phyloP scores from a whole-genome alignment of 2,113 vertebrate species.

The Neotoma lepida region DNA sequence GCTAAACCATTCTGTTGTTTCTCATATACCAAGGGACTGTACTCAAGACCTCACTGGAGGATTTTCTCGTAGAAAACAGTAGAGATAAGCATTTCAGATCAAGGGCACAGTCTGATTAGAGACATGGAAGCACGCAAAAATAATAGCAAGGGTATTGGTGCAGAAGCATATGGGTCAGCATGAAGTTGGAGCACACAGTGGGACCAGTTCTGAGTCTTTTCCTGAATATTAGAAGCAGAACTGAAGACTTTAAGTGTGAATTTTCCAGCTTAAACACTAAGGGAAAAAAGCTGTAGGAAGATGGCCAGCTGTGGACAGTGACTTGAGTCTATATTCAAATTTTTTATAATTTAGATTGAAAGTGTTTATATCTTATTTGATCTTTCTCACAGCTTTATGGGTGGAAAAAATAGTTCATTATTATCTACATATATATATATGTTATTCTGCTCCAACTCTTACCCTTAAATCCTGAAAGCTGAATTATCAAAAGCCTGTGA shows the following conservation, averaged over 20 bases:
- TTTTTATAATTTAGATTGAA: slow-evolving; percentile 1
- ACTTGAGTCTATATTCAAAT: not conserved
- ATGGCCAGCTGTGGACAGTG: not conserved
- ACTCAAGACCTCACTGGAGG: not conserved
- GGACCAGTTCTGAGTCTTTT: not conserved
- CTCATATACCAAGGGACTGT: not conserved
- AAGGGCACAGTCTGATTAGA: not conserved
- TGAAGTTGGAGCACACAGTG: not conserved
- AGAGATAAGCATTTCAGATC: not conserved
- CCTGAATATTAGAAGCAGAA: slow-evolving; percentile 4
- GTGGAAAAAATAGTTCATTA: slow-evolving; percentile 23
- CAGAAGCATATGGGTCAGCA: fast-evolving
- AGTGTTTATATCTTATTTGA: not conserved
- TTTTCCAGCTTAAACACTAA: not conserved
- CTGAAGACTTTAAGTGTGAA: slow-evolving; percentile 11
- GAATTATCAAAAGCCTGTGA: not conserved
- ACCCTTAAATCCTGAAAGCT: not conserved
- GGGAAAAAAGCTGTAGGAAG: not conserved
- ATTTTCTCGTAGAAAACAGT: not conserved
- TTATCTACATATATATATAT: not conserved
- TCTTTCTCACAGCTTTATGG: slow-evolving; percentile 26
- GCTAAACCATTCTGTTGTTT: not conserved
- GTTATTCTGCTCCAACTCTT: not conserved
- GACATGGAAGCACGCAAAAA: not conserved
- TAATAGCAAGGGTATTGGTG: not conserved